Conservation (phyloP, 2,797 vertebrate genomes). For the Hydrophis major region DNA sequence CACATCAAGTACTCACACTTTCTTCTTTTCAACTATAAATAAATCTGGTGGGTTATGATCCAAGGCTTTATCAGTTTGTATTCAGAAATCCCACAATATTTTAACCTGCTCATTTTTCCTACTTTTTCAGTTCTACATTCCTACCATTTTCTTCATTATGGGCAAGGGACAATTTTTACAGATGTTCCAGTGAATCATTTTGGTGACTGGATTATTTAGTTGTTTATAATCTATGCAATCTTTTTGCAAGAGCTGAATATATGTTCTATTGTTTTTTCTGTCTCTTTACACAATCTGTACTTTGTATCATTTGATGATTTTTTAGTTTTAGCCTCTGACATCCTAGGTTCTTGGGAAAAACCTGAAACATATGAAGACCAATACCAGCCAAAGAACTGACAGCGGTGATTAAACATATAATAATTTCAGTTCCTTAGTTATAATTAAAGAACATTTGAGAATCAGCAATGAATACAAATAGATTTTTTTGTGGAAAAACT, state of each 20-base stretch:
- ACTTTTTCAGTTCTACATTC: background rate
- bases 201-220: no score
- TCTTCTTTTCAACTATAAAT: background rate
- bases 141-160: no score
- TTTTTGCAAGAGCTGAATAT: background rate
- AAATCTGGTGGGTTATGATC: background rate
- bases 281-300: background rate
- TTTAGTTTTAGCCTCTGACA: background rate
- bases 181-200: no score
- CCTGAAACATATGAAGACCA: background rate
- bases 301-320: background rate
- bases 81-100: background rate
- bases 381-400: background rate
- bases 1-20: background rate
- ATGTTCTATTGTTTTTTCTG: background rate
- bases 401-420: background rate
- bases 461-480: background rate
- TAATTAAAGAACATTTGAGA: background rate
- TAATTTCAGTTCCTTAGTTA: background rate
- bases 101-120: background rate
- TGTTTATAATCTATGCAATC: background rate
- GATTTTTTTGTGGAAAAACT: background rate
- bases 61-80: background rate
- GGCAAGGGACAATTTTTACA: no score
- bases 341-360: background rate